Percentiles rank a stretch among this genome's conserved stretches.
Conservation (phyloP, 1,140 invertebrate genomes). For the Liolophura sinensis region DNA sequence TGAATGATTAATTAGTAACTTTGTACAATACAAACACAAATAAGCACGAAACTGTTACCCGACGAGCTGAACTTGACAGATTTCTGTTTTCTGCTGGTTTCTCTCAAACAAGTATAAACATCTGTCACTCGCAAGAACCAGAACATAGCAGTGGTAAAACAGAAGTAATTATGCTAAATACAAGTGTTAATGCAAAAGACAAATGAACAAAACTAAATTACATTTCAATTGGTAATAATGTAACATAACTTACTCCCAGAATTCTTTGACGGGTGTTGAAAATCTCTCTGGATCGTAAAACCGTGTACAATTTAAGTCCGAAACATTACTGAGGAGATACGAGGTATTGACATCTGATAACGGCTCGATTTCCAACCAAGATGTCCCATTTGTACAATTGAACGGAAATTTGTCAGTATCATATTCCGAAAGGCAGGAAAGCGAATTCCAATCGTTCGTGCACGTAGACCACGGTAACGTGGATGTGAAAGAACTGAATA, state of each 20-base stretch:
- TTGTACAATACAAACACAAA: no score
- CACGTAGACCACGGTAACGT: conserved; percentile 93
- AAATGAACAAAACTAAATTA: conserved; percentile 3
- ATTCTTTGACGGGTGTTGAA: conserved; percentile 71
- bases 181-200: neutral
- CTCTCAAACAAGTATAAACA: no score
- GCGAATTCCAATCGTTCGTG: conserved; percentile 75
- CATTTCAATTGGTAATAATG: no score
- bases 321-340: conserved; percentile 17
- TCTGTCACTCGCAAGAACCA: no score
- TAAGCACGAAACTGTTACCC: no score
- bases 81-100: no score
- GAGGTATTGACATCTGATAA: conserved; percentile 21
- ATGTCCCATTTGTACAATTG: conserved; percentile 33
- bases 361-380: conserved; percentile 23
- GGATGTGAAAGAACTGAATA: conserved; percentile 84
- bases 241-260: conserved; percentile 76
- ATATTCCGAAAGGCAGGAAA: conserved; percentile 41
- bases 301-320: conserved; percentile 33
- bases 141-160: no score
- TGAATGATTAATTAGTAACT: no score
- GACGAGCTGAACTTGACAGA: no score
- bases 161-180: no score
- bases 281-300: conserved; percentile 26
- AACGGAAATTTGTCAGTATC: conserved; percentile 27